Percentiles rank a stretch among this genome's conserved stretches.
phyloP scores from a whole-genome alignment of 2,113 vertebrate genomes.

The Bucco capensis region DNA sequence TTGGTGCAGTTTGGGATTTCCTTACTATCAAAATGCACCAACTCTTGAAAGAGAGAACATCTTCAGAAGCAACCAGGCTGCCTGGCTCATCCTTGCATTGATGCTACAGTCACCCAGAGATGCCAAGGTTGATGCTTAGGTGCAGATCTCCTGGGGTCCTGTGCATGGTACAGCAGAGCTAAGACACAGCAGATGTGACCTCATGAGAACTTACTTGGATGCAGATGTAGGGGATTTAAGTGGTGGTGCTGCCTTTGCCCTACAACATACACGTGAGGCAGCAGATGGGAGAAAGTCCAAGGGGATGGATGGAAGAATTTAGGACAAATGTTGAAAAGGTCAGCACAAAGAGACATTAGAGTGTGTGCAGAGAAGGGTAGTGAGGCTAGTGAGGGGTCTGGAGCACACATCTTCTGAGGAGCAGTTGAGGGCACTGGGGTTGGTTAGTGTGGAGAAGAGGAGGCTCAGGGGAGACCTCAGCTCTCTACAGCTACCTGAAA shows the following conservation, averaged over 20 bases:
- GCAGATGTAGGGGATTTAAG: not conserved
- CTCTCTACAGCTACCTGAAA: too few relatives aligned
- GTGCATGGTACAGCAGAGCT: not conserved
- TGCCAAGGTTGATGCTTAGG: not conserved
- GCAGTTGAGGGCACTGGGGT: too few relatives aligned
- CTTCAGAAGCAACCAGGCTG: not conserved
- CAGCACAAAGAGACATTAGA: not conserved
- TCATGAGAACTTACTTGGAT: not conserved
- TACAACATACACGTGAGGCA: not conserved
- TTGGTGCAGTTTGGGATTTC: not conserved
- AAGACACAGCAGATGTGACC: not conserved
- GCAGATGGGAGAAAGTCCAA: not conserved
- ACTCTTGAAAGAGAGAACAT: not conserved
- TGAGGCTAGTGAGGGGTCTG: too few relatives aligned
- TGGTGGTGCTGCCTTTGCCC: not conserved
- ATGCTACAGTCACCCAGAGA: not conserved
- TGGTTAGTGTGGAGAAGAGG: too few relatives aligned
- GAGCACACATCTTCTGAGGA: too few relatives aligned
- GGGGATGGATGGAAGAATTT: not conserved
- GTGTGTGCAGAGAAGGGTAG: too few relatives aligned
- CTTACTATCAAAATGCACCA: not conserved
- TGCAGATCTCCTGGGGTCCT: not conserved
- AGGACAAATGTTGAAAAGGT: not conserved
- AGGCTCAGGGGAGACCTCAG: too few relatives aligned
- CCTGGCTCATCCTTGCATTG: not conserved